A percentile compares a stretch with the other conserved stretches of the same genome.
Evolutionary conservation across 1,140 invertebrate genomes (phyloP).

Genomic region (Linepithema humile): DNA sequence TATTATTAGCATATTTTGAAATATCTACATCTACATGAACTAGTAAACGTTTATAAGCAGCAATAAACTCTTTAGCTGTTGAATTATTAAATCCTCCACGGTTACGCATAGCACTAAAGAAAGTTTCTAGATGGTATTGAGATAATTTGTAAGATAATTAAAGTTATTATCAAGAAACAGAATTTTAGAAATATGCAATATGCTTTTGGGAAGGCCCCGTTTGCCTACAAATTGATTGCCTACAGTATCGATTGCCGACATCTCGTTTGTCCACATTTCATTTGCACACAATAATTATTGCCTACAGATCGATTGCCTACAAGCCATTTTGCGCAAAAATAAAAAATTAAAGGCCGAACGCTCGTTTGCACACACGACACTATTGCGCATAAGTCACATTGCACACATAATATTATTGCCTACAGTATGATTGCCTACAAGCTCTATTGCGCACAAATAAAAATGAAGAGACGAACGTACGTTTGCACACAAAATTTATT

Average conservation of each 20-base stretch:
- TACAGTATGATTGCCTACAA: too few relatives aligned
- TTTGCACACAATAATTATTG: background rate
- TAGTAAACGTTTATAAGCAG: slow-evolving; percentile 8
- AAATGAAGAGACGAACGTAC: too few relatives aligned
- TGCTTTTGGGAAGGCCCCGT: too few relatives aligned
- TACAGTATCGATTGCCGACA: too few relatives aligned
- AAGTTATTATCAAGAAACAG: background rate
- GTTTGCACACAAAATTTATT: too few relatives aligned
- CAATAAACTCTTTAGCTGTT: background rate
- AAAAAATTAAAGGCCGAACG: background rate
- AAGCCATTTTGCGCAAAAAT: background rate
- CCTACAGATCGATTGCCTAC: background rate
- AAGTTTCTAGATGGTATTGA: background rate
- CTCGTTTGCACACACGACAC: background rate
- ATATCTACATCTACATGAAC: slow-evolving; percentile 7
- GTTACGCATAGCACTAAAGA: background rate
- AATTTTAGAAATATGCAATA: background rate
- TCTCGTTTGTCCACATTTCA: background rate
- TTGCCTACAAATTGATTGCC: too few relatives aligned
- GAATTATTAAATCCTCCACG: slow-evolving; percentile 6
- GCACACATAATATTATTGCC: too few relatives aligned
- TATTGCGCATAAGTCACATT: background rate
- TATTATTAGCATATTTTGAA: slow-evolving; percentile 11
- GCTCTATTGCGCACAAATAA: too few relatives aligned
- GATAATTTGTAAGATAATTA: background rate